Evolutionary conservation across 1,140 invertebrate species (phyloP), one percentile per base, ranked within the genome.

Genomic region (Galendromus occidentalis): DNA sequence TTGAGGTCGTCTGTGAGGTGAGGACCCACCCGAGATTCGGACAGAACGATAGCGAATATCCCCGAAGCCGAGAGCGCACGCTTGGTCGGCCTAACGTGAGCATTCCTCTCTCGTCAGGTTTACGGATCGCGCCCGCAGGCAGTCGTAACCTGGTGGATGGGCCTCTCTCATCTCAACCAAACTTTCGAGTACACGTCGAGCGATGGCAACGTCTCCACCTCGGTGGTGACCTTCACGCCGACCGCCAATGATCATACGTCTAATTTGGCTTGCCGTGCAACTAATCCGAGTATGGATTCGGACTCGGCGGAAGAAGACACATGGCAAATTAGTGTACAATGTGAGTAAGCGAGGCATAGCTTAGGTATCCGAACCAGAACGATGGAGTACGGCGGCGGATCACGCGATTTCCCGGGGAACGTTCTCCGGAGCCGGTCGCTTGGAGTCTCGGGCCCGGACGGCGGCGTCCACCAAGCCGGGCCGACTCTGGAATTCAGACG

Each of bases 131-230:
- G 66, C 22, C 66, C 66, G 18, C 44, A 33, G 28, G 65, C 65
- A 39, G 28, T 42, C 12, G 33, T 67, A n/a, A 41, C 63, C 41
- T 51, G 39, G 66, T 44, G 69, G 29, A 69, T 67, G 39, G 69
- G 68, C 9, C 67, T 66, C 28, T 59, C 39, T 14, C 64, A 67
- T n/a, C 55, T 70, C 7, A 69, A 69, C 17, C 64, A 66, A 29
- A 66, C 68, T 1, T 65, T 66, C 25, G 68, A 69, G 44, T 66
- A 68, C 30, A 67, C 59, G 17, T 45, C 67, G 0, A 51, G 47
- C 17, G 65, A 69, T 29, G 69, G 67, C 9, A 70, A 70, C 42
- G 18, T 70, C 5, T 67, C 68, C 28, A 68, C 65, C 18, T 68
- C 66, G 28, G 64, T 65, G 30, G 20, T 70, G 22, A 66, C 66